These are phyloP conservation scores for Silurus meridionalis DNA, from an alignment of 2,113 vertebrate genomes.

Conservation along the genomic window DNA sequence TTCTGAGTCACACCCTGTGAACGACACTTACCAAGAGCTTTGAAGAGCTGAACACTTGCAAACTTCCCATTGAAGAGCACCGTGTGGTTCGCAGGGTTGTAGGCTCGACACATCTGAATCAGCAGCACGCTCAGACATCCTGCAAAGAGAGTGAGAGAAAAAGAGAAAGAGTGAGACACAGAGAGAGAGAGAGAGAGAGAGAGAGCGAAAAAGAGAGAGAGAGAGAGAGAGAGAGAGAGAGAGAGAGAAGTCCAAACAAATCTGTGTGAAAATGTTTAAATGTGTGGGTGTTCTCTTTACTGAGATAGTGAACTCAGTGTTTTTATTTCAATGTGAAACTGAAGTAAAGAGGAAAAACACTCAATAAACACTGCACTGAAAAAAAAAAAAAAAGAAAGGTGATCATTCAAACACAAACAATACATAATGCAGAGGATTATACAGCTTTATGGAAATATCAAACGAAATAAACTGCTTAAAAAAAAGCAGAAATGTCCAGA, in stretches of 20 bases:
- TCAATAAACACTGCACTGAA: neutral
- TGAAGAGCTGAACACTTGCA: slow-evolving; percentile 80
- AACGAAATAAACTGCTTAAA: neutral
- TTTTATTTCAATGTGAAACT: neutral
- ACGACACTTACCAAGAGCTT: slow-evolving; percentile 81
- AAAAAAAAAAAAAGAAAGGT: neutral
- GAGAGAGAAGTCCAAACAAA: neutral
- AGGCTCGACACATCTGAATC: slow-evolving; percentile 85
- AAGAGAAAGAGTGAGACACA: neutral
- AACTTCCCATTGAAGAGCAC: slow-evolving; percentile 88
- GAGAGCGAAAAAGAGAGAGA: neutral
- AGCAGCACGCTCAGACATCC: slow-evolving; percentile 88
- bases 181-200: slow-evolving; percentile 47
- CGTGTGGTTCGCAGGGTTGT: slow-evolving; percentile 86
- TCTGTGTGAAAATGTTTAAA: neutral
- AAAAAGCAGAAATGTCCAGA: neutral
- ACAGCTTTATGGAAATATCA: neutral
- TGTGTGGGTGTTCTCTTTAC: neutral
- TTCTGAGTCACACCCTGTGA: neutral
- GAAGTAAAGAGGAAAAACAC: neutral
- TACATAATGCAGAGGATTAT: neutral
- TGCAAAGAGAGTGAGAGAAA: slow-evolving; percentile 58
- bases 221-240: slow-evolving; percentile 55
- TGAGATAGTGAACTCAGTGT: neutral
- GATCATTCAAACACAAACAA: neutral